Base-by-base conservation (phyloP, 2,113 vertebrate species). In the Cephalopterus ornatus region DNA sequence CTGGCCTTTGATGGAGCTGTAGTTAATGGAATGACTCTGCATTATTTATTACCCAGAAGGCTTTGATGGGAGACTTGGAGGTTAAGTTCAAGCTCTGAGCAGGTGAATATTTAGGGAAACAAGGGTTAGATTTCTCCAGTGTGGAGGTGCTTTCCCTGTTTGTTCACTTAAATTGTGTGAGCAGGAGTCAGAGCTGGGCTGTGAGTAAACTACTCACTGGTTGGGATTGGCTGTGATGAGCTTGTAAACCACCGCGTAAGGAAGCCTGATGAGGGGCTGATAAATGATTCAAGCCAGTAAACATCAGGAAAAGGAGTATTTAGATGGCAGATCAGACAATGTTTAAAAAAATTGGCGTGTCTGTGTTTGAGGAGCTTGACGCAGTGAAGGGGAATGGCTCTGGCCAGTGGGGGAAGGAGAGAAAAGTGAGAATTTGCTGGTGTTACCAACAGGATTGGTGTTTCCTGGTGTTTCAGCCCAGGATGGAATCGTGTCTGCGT, bases 1-100 rank as follows among this genome's bases (percentile, higher is more conserved):
- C 70, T 55, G 88, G 70, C 85, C 92, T 96, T 95, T 92, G 88
- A 96, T 96, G 89, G 93, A 92, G 94, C 94, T 83, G 73, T 35
- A 85, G 92, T 73, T 95, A 95, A 94, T 95, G 93, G 93, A 79
- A 88, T 82, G 73, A 76, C 52, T 87, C 81, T 97, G 96, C 88
- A 93, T 97, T 97, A 95, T 97, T 96, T 91, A 96, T 97, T 90
- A 86, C 85, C 88, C 79, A 26, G 61, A 74, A 85, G 84, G 79
- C 84, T 95, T 75, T 77, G 84, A 79, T 63, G 18, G 85, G 67
- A 95, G 92, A 16, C 56, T 83, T 83, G 92, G 39, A 81, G 93
- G 94, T 95, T 41, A 92, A 85, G 81, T 52, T 91, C 68, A 71
- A 85, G 70, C 73, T 85, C 18, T 35, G 68, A 30, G 76, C 95